Evolutionary conservation across 2,797 vertebrate genomes (phyloP).

Genomic region (Sebastes alutus): DNA sequence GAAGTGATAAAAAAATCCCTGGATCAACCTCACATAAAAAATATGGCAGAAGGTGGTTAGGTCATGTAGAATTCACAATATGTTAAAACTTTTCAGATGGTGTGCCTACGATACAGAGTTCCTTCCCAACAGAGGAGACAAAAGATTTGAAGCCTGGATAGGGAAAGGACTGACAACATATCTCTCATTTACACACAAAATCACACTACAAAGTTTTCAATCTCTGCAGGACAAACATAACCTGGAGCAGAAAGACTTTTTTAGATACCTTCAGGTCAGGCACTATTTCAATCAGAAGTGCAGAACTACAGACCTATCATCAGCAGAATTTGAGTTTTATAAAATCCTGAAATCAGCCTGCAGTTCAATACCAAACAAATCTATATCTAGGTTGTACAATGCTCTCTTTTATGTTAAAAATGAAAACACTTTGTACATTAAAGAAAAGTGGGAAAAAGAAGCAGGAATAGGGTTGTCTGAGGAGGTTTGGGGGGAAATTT

Average conservation of each 20-base stretch:
- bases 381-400: background rate
- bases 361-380: background rate
- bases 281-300: background rate
- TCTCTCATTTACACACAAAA: background rate
- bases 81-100: background rate
- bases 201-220: background rate
- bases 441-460: background rate
- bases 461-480: background rate
- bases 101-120: too few relatives aligned
- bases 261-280: background rate
- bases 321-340: background rate
- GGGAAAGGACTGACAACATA: background rate
- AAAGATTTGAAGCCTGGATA: background rate
- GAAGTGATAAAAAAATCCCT: too few relatives aligned
- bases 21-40: too few relatives aligned
- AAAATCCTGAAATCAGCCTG: background rate
- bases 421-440: background rate
- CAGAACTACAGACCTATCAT: too few relatives aligned
- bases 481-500: too few relatives aligned
- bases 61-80: background rate
- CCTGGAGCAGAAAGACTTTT: background rate
- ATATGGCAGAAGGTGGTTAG: background rate
- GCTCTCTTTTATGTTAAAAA: background rate
- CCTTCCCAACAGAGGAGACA: background rate
- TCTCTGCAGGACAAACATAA: background rate